Evolutionary conservation across 2,113 vertebrate genomes (phyloP).

Genomic region (Irena cyanogastra): DNA sequence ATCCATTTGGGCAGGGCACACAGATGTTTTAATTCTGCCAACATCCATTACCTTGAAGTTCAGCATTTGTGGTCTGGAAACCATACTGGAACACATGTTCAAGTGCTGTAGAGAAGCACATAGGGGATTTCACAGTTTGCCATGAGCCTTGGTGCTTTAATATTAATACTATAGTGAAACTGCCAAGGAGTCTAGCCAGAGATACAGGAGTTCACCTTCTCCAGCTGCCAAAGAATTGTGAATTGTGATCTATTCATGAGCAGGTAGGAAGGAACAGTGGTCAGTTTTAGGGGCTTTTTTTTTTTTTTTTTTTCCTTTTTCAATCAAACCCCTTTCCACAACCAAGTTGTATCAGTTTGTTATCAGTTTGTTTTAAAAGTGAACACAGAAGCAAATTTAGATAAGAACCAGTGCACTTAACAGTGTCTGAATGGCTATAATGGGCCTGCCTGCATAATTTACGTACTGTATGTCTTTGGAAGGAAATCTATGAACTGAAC

Average conservation of each 20-base stretch:
- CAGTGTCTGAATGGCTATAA: not conserved
- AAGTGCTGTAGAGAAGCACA: not conserved
- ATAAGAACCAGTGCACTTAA: not conserved
- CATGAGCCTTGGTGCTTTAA: not conserved
- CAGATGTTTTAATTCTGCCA: not conserved
- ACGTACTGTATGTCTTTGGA: not conserved
- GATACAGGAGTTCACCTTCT: not conserved
- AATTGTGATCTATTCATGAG: not conserved
- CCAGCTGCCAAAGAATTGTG: not conserved
- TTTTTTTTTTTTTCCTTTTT: fast-evolving
- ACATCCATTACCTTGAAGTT: not conserved
- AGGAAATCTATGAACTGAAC: not conserved
- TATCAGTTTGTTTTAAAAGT: not conserved
- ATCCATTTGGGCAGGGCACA: not conserved
- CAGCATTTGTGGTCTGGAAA: not conserved
- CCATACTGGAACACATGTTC: not conserved
- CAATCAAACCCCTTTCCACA: not conserved
- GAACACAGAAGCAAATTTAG: not conserved
- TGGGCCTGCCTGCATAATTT: not conserved
- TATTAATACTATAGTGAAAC: fast-evolving
- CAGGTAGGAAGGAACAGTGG: not conserved
- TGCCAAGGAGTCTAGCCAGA: not conserved
- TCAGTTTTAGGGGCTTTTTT: not conserved
- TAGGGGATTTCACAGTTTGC: not conserved
- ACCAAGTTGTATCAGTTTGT: not conserved